phyloP scores from a whole-genome alignment of 2,888 invertebrate genomes.

The Euzetes globulus region DNA sequence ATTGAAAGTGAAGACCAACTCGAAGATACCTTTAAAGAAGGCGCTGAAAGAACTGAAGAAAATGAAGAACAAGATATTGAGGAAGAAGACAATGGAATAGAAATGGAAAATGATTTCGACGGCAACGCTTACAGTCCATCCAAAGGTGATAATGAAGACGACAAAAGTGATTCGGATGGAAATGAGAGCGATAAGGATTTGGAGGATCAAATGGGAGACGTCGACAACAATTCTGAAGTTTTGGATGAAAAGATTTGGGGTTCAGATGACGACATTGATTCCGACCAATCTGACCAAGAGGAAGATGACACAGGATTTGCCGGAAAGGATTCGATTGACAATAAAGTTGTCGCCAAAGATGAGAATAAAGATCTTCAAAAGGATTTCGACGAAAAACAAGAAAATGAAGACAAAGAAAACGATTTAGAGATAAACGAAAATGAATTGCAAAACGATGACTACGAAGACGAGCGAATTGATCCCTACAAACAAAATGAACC shows the following conservation, averaged over 20 bases:
- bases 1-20: constrained; percentile 82
- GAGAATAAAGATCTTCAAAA: constrained; percentile 46
- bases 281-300: constrained; percentile 53
- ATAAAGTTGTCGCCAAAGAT: constrained; percentile 69
- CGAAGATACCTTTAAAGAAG: constrained; percentile 75
- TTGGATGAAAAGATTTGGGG: constrained; percentile 54
- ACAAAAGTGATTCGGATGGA: constrained; percentile 40
- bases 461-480: constrained; percentile 53
- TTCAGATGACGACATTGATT: constrained; percentile 64
- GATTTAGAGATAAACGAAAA: constrained; percentile 58
- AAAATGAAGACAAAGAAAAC: constrained; percentile 60
- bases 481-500: constrained; percentile 53
- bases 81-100: constrained; percentile 63
- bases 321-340: constrained; percentile 47
- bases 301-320: constrained; percentile 55
- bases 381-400: constrained; percentile 51
- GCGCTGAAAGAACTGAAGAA: constrained; percentile 54
- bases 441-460: constrained; percentile 40
- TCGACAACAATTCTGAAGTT: constrained; percentile 45
- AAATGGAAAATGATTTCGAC: constrained; percentile 94
- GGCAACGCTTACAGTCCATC: constrained; percentile 65
- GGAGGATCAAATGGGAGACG: constrained; percentile 33
- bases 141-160: constrained; percentile 35
- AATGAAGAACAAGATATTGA: constrained; percentile 32
- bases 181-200: constrained; percentile 35